Conservation (phyloP, 1,140 invertebrate genomes). For the Platorchestia sp. region DNA sequence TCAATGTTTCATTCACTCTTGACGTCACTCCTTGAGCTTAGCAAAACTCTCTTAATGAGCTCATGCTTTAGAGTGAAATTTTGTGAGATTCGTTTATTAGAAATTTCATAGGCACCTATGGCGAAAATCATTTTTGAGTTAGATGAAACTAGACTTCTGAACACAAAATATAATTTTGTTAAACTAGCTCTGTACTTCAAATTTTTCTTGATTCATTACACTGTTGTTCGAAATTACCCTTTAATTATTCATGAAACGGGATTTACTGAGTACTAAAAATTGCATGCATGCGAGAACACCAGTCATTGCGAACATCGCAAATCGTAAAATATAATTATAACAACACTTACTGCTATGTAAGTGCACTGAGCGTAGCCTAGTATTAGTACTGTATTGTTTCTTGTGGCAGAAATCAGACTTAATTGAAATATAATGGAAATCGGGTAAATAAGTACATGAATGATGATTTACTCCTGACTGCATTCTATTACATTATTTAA, state of each 20-base stretch:
- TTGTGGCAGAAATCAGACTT: neutral
- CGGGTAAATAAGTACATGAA: neutral
- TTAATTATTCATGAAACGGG: neutral
- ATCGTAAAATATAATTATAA: too few species aligned
- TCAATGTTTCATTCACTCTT: neutral
- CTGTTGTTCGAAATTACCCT: neutral
- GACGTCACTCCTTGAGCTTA: neutral
- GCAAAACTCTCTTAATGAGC: too few species aligned
- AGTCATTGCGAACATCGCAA: neutral
- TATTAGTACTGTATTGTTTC: neutral
- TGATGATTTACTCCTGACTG: neutral
- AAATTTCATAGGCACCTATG: neutral
- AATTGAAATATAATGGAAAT: neutral
- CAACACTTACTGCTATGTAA: too few species aligned
- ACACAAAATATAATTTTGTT: neutral
- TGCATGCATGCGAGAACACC: neutral
- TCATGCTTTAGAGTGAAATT: neutral
- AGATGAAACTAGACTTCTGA: neutral
- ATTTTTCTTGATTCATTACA: neutral
- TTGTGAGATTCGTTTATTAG: neutral
- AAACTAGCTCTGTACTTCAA: neutral
- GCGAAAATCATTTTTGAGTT: neutral
- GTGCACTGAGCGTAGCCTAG: neutral
- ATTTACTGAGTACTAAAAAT: neutral
- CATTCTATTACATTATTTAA: neutral